phyloP scores from a whole-genome alignment of 2,888 invertebrate genomes.

The Sceliomorpha sp. region DNA sequence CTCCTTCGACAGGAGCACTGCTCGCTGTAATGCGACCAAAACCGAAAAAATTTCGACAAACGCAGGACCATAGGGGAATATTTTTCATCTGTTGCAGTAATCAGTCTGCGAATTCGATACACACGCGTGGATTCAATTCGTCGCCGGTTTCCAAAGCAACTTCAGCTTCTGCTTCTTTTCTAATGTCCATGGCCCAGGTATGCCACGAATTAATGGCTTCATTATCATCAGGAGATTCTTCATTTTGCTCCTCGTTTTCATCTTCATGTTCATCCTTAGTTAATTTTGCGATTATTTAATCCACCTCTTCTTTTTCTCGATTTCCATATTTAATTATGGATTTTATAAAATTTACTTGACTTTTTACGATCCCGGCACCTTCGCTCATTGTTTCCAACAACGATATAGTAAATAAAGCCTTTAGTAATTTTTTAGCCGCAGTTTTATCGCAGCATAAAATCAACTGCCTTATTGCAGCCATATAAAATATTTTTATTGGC shows the following conservation, averaged over 20 bases:
- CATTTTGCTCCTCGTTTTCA: no score
- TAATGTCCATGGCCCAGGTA: background rate
- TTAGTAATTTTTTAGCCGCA: background rate
- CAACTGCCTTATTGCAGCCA: background rate
- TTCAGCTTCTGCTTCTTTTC: background rate
- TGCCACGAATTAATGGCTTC: no score
- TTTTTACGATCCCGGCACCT: no score
- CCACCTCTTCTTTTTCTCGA: no score
- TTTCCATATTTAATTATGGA: no score
- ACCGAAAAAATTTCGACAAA: constrained; percentile 19
- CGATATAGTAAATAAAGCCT: background rate
- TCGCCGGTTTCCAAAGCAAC: constrained; percentile 1
- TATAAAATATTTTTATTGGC: background rate
- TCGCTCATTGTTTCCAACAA: background rate
- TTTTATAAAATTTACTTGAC: no score
- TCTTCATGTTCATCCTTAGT: no score
- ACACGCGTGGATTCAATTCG: constrained; percentile 6
- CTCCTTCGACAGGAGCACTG: constrained; percentile 37
- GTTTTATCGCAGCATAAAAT: background rate
- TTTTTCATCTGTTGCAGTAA: background rate
- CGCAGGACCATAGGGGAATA: constrained; percentile 29
- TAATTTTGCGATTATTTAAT: no score
- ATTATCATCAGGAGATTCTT: no score
- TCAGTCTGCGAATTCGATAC: background rate
- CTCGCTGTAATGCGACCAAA: constrained; percentile 30